These are phyloP conservation scores for Columba guinea DNA, from an alignment of 2,797 vertebrate species.

Conservation along the genomic window DNA sequence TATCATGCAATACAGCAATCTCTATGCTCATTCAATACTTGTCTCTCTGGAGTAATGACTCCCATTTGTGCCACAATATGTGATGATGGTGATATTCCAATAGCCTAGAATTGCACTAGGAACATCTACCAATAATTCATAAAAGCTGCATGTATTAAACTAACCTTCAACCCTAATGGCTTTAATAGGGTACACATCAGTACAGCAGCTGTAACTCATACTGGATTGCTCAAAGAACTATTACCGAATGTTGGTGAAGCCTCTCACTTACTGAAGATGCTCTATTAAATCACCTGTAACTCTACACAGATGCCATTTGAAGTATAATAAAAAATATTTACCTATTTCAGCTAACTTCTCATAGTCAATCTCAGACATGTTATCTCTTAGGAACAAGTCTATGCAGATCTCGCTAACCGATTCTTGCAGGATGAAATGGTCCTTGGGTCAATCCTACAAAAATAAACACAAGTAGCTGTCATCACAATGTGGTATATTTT, in stretches of 20 bases:
- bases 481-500: neutral
- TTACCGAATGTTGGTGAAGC: neutral
- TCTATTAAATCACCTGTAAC: slow-evolving; percentile 9
- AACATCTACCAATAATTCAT: slow-evolving; percentile 11
- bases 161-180: slow-evolving; percentile 33
- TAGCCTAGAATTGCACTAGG: neutral
- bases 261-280: neutral
- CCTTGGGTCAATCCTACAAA: neutral
- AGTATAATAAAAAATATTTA: slow-evolving; percentile 23
- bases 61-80: slow-evolving; percentile 27
- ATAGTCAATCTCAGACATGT: slow-evolving; percentile 63
- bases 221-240: neutral
- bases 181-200: neutral
- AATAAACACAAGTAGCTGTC: neutral
- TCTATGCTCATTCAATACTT: neutral
- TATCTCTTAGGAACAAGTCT: neutral
- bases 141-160: slow-evolving; percentile 23
- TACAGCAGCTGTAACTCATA: neutral
- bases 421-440: neutral
- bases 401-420: neutral
- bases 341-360: slow-evolving; percentile 79
- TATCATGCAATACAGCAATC: neutral
- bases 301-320: neutral
- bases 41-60: slow-evolving; percentile 30
- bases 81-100: slow-evolving; percentile 12